Base-by-base conservation (phyloP, 1,140 invertebrate species). In the Heliconius hermathena region DNA sequence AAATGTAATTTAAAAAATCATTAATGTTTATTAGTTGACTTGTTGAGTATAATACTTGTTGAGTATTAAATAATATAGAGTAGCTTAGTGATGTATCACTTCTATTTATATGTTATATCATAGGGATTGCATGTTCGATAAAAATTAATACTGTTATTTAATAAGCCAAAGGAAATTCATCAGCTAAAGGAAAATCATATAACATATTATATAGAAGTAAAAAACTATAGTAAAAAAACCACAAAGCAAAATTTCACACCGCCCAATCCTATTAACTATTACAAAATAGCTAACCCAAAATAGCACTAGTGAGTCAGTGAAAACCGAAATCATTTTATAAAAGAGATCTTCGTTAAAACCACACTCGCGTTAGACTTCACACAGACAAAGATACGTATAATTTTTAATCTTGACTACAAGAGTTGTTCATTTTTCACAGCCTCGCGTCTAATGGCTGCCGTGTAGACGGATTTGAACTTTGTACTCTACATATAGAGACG, bases 371-470 rank as follows among this genome's bases (percentile, higher is more conserved):
- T 46, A 57, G 41, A 33, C 80, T 41, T 72, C 71, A 72, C 60
- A 16, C 41, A 86, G 85, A 90, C 87, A 89, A 91, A 88, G 85
- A 82, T 78, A 79, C 83, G 85, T 87, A 83, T 89, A 89, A 90
- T 91, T 91, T 93, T 93, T 90, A 93, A 93, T 91, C 88, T 84
- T 85, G 79, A 87, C 85, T 85, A 87, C 87, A 83, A 87, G 88
- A 88, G 88, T 88, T 88, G 90, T 84, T 93, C 89, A 91, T 93
- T 93, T 93, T 91, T 91, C 90, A 89, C 85, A 80, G 74, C 81
- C 72, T 76, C 60, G 60, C 22, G 11, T 18, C 60, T 66, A 66
- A 66, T 66, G 60, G 60, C 60, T 66, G 60, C 22, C 11, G 22
- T 29, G 1, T 29, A 29, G 22, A 13, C 60, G 13, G 13, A 66